Conservation (phyloP, 2,888 invertebrate genomes). For the Ormyrus thymus region DNA sequence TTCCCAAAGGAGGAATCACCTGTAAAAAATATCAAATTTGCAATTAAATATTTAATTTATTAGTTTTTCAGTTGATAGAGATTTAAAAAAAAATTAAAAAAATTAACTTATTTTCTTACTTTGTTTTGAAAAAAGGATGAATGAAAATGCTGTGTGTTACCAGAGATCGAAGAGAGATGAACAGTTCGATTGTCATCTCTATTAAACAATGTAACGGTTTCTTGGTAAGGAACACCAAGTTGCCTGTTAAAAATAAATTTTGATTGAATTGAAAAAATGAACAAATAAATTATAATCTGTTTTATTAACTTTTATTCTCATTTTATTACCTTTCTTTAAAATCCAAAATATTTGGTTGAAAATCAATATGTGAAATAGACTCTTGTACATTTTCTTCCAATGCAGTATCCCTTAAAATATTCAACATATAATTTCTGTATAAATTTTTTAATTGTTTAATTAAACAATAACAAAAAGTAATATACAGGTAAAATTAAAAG, state of each 20-base stretch:
- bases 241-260: conserved; percentile 77
- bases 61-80: not conserved
- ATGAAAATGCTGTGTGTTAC: conserved; percentile 95
- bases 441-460: not conserved
- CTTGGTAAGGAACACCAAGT: conserved; percentile 90
- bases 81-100: conserved; percentile 6
- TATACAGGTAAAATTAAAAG: conserved; percentile 2
- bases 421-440: conserved; percentile 47
- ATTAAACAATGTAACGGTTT: conserved; percentile 91
- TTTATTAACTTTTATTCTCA: not conserved
- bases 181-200: conserved; percentile 89
- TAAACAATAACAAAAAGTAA: not conserved
- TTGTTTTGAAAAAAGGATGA: conserved; percentile 98
- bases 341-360: conserved; percentile 82
- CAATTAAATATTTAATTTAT: conserved; percentile 55
- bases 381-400: conserved; percentile 68
- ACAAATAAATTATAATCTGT: conserved; percentile 24
- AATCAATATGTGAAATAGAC: conserved; percentile 76
- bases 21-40: conserved; percentile 69
- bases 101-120: conserved; percentile 76
- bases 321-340: conserved; percentile 81
- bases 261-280: conserved; percentile 5
- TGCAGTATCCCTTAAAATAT: conserved; percentile 63
- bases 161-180: conserved; percentile 94
- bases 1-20: conserved; percentile 92